Base-by-base conservation (phyloP, 2,797 vertebrate genomes). In the Lutjanus argentimaculatus region DNA sequence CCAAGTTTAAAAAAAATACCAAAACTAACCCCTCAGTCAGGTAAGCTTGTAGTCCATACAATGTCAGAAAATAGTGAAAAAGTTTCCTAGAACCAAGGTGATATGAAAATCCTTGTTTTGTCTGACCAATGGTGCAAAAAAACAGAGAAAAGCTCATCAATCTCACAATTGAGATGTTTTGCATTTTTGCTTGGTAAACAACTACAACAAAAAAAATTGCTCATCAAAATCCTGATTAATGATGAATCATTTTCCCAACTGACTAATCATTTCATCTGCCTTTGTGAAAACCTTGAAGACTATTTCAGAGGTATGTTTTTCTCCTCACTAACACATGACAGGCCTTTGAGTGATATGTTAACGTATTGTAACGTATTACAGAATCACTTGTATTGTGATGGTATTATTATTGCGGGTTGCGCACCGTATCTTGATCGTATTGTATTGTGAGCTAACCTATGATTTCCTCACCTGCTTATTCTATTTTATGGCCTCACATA, bases 381-480 rank as follows among this genome's bases (percentile, higher is more conserved):
- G 10, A 64, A 57, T 72, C 48, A 61, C 51, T 6, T 36, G 21
- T 14, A 22, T 14, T 64, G 40, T 16, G 10, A 16, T 40, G 8
- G 21, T 51, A 30, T 15, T 14, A 58, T 67, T 12, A 22, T 4
- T 4, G 25, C 5, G 30, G 11, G 58, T 59, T 36, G 36, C 21
- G 53, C 10, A 21, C 16, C 0, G 1, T n/a, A 21, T 70, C 19
- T n/a, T 25, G 7, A 73, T 30, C 6, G 13, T 15, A 21, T 56
- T 74, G 48, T 40, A 46, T 16, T 62, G 22, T 8, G 11, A 72
- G 45, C 58, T 51, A 70, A 64, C 48, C 43, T 64, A 0, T 22
- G 51, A 80, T 48, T 84, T 15, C 8, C 25, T 67, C 43, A 70
- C 77, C 75, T 79, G 70, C 36, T 59, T 72, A 55, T 61, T 66